phyloP scores from a whole-genome alignment of 2,797 vertebrate species.

The Darevskia nairensis region DNA sequence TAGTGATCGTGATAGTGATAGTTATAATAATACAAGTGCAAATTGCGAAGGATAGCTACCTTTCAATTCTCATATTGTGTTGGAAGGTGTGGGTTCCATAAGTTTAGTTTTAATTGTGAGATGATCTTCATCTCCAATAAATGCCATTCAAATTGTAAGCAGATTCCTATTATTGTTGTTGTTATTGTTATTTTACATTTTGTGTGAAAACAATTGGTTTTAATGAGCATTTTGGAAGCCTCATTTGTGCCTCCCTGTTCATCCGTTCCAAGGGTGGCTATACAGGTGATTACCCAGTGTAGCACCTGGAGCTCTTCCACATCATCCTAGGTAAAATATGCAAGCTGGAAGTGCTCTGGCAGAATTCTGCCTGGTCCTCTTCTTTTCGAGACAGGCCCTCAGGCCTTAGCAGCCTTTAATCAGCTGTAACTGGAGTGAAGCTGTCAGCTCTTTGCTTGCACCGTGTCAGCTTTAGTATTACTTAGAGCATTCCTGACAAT shows the following conservation, averaged over 20 bases:
- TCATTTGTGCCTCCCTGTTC: slow-evolving; percentile 19
- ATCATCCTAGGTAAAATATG: not conserved
- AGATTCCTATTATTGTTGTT: no score
- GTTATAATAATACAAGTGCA: no score
- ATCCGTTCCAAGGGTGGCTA: not conserved
- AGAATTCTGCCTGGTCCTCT: slow-evolving; percentile 53
- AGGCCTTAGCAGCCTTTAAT: slow-evolving; percentile 74
- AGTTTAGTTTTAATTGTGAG: no score
- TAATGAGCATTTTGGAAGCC: slow-evolving; percentile 6
- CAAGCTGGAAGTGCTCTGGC: slow-evolving; percentile 46
- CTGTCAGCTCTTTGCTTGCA: slow-evolving; percentile 74
- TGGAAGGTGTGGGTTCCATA: no score
- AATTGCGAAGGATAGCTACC: no score
- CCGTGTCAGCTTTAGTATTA: slow-evolving; percentile 70
- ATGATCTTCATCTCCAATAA: no score
- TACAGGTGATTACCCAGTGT: not conserved
- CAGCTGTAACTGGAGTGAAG: slow-evolving; percentile 71
- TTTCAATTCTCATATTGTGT: no score
- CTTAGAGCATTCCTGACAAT: slow-evolving; percentile 72
- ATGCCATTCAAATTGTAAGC: not conserved
- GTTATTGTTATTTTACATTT: not conserved
- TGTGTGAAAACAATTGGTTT: not conserved
- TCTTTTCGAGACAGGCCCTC: slow-evolving; percentile 50
- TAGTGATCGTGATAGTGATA: no score
- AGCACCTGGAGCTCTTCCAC: not conserved